phyloP scores from a whole-genome alignment of 2,888 invertebrate genomes.

The Heliconius aoede region DNA sequence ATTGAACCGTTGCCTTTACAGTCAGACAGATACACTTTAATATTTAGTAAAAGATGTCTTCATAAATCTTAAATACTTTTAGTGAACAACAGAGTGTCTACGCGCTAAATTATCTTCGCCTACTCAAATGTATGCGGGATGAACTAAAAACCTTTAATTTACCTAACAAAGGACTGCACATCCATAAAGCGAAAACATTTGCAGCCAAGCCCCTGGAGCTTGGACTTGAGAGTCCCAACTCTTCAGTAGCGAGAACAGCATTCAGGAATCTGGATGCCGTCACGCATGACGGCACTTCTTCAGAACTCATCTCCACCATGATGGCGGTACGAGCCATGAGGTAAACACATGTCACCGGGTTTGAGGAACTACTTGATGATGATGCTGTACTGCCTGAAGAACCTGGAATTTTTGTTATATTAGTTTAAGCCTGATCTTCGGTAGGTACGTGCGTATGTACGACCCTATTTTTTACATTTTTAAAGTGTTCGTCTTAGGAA shows the following conservation, averaged over 20 bases:
- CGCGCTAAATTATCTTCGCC: not conserved
- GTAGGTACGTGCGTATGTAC: too few species aligned
- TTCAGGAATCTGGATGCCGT: conserved; percentile 71
- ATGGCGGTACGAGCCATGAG: conserved; percentile 92
- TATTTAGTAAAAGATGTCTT: too few species aligned
- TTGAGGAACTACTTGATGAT: conserved; percentile 73
- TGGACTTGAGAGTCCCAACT: conserved; percentile 89
- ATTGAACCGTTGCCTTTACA: too few species aligned
- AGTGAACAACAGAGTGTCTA: not conserved
- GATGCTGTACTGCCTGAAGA: conserved; percentile 78
- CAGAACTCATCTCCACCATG: conserved; percentile 89
- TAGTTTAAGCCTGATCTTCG: too few species aligned
- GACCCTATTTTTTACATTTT: too few species aligned
- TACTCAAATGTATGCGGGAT: too few species aligned
- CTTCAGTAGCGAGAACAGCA: conserved; percentile 80
- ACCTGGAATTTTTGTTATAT: conserved; percentile 53
- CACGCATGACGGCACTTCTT: conserved; percentile 73
- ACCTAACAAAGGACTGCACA: conserved; percentile 95
- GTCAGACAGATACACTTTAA: too few species aligned
- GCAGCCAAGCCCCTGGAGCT: conserved; percentile 90
- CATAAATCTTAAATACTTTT: too few species aligned
- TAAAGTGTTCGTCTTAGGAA: too few species aligned
- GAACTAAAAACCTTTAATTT: not conserved
- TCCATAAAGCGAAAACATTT: conserved; percentile 96
- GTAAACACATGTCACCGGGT: conserved; percentile 89